Percentiles rank a stretch among this genome's conserved stretches.
phyloP scores from a whole-genome alignment of 2,888 invertebrate genomes.

The Mesorhabditis spiculigera region DNA sequence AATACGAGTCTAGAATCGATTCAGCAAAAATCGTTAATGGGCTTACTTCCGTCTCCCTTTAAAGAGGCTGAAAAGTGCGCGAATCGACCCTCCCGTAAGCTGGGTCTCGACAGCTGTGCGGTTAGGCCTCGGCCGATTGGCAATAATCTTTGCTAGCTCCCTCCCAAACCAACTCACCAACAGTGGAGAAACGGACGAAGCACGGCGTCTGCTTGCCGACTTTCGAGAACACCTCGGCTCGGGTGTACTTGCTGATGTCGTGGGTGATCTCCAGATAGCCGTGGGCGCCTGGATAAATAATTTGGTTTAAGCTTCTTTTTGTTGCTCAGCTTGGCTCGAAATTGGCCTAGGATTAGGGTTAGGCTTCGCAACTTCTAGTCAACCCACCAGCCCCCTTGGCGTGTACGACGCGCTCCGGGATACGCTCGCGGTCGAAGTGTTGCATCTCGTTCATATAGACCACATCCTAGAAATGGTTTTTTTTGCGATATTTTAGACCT shows the following conservation, averaged over 20 bases:
- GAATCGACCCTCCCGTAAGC: no score
- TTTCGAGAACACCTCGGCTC: constrained; percentile 61
- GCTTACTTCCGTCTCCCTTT: no score
- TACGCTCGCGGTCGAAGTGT: constrained; percentile 83
- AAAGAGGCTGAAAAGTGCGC: no score
- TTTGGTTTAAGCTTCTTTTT: no score
- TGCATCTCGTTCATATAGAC: constrained; percentile 66
- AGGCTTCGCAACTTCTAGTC: neutral
- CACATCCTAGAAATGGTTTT: constrained; percentile 66
- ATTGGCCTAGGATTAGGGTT: no score
- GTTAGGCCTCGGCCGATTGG: no score
- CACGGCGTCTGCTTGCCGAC: constrained; percentile 63
- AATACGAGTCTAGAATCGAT: no score
- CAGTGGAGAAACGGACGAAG: constrained; percentile 63
- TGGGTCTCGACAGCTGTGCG: no score
- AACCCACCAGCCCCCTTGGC: constrained; percentile 73
- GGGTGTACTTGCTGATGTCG: constrained; percentile 62
- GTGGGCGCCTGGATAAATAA: constrained; percentile 61
- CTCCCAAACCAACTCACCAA: constrained; percentile 41
- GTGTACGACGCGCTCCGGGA: constrained; percentile 75
- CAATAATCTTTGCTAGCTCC: no score
- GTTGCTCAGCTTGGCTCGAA: no score
- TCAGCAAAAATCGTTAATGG: no score
- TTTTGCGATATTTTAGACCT: neutral
- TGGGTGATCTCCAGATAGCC: constrained; percentile 64